Evolutionary conservation across 2,113 vertebrate genomes (phyloP), one percentile per base, ranked within the genome.

Genomic region (Alligator sinensis): DNA sequence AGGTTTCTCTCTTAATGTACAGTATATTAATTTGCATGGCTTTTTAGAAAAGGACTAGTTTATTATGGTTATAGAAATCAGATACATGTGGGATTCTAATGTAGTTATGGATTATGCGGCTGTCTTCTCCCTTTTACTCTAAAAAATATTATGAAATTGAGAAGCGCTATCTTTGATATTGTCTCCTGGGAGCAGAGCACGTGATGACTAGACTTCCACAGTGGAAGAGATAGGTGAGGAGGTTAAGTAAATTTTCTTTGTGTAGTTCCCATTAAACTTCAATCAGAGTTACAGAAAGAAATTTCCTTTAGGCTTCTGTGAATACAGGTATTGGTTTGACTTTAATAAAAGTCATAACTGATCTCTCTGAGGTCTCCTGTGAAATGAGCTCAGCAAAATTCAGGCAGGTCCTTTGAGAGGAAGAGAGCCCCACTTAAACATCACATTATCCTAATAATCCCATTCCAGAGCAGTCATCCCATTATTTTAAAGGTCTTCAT

Each of bases 341-440:
- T 97, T 98, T 97, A 97, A 97, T 98, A 98, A 97, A 97, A 98
- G 97, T 97, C 97, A 96, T 97, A 97, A 96, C 96, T 97, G 97
- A 97, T 97, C 97, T 97, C 95, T 96, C 96, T 96, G 93, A 97
- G 97, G 96, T 97, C 97, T 97, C 97, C 80, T 75, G 92, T 97
- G 97, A 91, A 97, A 97, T 97, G 96, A 97, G 97, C 97, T 98
- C 96, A 97, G 97, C 97, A 96, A 96, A 98, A 97, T 96, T 94
- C 96, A 96, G 95, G 95, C 94, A 97, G 96, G 93, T 96, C 97
- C 96, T 97, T 86, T 96, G 96, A 96, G 95, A 97, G 90, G 93
- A 90, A 97, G 97, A 97, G 96, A 94, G 77, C 47, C 86, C 94
- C 94, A 96, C 96, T 98, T 98, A 97, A 96, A 97, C 97, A 97